phyloP scores from a whole-genome alignment of 2,113 vertebrate genomes.

The Microtus montanus region DNA sequence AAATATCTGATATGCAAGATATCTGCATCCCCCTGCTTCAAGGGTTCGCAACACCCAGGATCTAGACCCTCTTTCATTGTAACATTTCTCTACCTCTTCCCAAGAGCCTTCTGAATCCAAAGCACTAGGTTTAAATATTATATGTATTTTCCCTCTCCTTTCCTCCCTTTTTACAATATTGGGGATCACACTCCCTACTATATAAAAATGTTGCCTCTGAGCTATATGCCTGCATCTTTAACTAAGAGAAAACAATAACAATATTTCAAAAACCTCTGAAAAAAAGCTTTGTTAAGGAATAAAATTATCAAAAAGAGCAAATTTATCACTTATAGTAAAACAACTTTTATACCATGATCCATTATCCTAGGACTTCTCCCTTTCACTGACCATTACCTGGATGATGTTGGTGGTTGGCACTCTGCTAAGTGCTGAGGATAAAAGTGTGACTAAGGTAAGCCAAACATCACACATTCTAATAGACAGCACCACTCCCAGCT shows the following conservation, averaged over 20 bases:
- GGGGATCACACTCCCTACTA: neutral
- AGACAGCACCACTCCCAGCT: neutral
- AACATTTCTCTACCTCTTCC: neutral
- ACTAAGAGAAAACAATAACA: neutral
- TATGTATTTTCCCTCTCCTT: neutral
- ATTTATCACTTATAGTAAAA: neutral
- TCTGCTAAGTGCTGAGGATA: neutral
- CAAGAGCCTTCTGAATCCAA: neutral
- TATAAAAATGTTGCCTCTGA: neutral
- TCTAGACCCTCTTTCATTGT: fast-evolving
- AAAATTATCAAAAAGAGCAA: neutral
- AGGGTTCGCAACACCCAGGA: neutral
- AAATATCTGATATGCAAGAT: neutral
- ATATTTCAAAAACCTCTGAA: constrained; percentile 19
- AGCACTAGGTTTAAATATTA: neutral
- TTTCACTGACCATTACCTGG: neutral
- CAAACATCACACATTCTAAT: constrained; percentile 3
- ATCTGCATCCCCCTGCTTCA: neutral
- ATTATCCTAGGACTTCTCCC: neutral
- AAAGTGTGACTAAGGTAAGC: neutral
- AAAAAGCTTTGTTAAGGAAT: neutral
- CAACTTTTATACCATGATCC: neutral
- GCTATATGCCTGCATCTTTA: neutral
- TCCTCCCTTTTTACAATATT: neutral
- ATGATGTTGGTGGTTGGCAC: neutral